phyloP scores from a whole-genome alignment of 2,113 vertebrate genomes.

The Gracilinanus agilis region DNA sequence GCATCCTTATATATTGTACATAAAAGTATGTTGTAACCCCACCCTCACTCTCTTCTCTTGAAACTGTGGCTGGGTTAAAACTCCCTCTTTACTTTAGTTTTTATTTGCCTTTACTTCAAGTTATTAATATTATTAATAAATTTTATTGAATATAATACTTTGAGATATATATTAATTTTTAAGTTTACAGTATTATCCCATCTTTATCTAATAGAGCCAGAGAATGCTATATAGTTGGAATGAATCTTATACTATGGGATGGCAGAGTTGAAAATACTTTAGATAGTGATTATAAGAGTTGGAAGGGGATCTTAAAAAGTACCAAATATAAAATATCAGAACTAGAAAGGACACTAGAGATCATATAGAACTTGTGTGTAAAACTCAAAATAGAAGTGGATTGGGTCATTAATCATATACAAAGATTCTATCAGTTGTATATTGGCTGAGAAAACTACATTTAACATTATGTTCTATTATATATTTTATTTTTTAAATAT shows the following conservation, averaged over 20 bases:
- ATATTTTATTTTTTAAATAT: background rate
- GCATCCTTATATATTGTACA: no score
- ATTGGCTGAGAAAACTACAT: background rate
- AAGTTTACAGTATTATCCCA: no score
- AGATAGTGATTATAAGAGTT: background rate
- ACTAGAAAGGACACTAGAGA: background rate
- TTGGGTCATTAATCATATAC: background rate
- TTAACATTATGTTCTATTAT: background rate
- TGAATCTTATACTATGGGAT: background rate
- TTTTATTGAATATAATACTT: no score
- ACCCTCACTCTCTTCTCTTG: no score
- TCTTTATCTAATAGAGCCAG: background rate
- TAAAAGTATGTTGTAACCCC: no score
- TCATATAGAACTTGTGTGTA: background rate
- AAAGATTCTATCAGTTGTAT: background rate
- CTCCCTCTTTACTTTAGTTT: no score
- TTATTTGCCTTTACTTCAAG: no score
- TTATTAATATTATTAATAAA: no score
- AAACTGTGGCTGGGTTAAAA: no score
- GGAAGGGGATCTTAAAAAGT: background rate
- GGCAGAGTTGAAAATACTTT: background rate
- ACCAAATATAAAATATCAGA: background rate
- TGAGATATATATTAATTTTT: no score
- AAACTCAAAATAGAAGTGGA: background rate
- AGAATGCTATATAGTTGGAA: background rate